phyloP scores from a whole-genome alignment of 2,888 invertebrate species.

The Rhodophaea formosa region DNA sequence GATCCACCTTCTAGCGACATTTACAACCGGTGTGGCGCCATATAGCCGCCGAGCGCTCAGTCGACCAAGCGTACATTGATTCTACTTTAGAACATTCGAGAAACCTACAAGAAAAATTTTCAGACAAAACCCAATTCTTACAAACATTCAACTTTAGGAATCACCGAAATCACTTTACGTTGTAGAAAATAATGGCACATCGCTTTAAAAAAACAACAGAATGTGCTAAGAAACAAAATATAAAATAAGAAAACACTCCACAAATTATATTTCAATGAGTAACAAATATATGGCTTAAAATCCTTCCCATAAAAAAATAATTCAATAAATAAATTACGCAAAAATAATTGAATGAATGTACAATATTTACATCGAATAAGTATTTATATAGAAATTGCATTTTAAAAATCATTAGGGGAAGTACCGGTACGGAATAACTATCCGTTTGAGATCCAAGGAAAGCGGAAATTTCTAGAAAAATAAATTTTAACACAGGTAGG shows the following conservation, averaged over 20 bases:
- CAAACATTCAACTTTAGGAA: conserved; percentile 46
- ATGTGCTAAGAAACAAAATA: conserved; percentile 40
- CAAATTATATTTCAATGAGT: conserved; percentile 52
- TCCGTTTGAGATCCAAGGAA: conserved; percentile 59
- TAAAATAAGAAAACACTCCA: conserved; percentile 37
- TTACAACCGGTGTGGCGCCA: conserved; percentile 22
- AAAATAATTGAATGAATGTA: conserved; percentile 69
- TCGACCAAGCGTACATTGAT: conserved; percentile 75
- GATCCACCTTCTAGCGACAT: conserved; percentile 21
- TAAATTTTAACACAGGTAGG: conserved; percentile 62
- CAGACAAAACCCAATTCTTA: conserved; percentile 41
- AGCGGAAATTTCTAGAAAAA: conserved; percentile 63
- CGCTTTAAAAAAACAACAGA: conserved; percentile 38
- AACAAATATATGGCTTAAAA: conserved; percentile 72
- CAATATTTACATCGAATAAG: conserved; percentile 76
- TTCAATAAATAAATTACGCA: conserved; percentile 75
- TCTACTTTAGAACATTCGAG: conserved; percentile 75
- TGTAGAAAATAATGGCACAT: conserved; percentile 67
- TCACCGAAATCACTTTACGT: conserved; percentile 53
- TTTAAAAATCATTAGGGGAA: conserved; percentile 58
- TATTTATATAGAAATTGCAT: conserved; percentile 66
- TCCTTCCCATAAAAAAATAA: conserved; percentile 62
- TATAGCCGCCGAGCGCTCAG: conserved; percentile 45
- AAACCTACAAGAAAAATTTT: conserved; percentile 63
- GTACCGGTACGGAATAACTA: conserved; percentile 37